Conservation (phyloP, 2,888 invertebrate species). For the Nomada ferruginata region DNA sequence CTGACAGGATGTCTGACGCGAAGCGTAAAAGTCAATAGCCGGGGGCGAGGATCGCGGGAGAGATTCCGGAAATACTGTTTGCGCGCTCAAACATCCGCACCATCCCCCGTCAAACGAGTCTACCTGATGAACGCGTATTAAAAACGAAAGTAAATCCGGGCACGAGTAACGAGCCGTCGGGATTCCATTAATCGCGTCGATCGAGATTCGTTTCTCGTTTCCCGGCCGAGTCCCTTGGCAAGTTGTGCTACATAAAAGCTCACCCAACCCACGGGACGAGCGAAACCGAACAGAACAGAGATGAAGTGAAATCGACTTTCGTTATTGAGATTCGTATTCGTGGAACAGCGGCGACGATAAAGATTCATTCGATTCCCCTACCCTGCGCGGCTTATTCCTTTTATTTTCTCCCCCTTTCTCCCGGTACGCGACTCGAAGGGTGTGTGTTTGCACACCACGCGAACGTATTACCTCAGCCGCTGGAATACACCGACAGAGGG, state of each 20-base stretch:
- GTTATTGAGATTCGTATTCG: conserved; percentile 65
- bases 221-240: conserved; percentile 10
- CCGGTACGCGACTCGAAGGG: conserved; percentile 36
- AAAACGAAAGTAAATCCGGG: conserved; percentile 36
- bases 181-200: conserved; percentile 48
- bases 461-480: conserved; percentile 46
- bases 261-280: conserved; percentile 15
- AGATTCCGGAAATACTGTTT: conserved; percentile 26
- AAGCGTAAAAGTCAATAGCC: conserved; percentile 21
- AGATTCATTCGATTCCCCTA: conserved; percentile 67
- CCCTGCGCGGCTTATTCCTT: conserved; percentile 55
- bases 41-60: neutral
- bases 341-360: conserved; percentile 63
- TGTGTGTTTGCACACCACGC: conserved; percentile 59
- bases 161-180: conserved; percentile 31
- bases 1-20: neutral
- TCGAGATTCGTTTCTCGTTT: conserved; percentile 26
- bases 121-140: conserved; percentile 2
- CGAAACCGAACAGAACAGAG: conserved; percentile 59
- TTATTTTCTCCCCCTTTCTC: conserved; percentile 43
- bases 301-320: conserved; percentile 69
- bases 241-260: conserved; percentile 24
- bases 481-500: conserved; percentile 31
- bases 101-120: no score
- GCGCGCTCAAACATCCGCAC: neutral